phyloP scores from a whole-genome alignment of 2,797 vertebrate species.

The Poliocrania exsul region DNA sequence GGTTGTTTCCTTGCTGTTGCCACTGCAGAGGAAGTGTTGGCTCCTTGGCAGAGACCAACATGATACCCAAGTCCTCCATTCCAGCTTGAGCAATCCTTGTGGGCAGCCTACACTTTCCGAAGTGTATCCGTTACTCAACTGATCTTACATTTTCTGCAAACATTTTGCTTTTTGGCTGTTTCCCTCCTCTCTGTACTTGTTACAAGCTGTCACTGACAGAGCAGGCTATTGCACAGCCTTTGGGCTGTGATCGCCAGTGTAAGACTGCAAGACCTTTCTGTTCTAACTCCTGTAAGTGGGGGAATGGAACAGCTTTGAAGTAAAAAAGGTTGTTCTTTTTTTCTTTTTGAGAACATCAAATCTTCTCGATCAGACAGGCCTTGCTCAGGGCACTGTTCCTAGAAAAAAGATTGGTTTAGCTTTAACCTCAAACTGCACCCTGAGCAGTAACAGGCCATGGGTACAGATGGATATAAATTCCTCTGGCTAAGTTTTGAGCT shows the following conservation, averaged over 20 bases:
- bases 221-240: not conserved
- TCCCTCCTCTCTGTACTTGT: not conserved
- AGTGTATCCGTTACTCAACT: not conserved
- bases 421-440: constrained; percentile 26
- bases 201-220: not conserved
- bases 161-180: not conserved
- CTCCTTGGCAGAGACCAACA: not conserved
- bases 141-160: not conserved
- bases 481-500: not conserved
- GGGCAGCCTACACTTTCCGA: not conserved
- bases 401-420: constrained; percentile 31
- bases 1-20: not conserved
- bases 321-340: not conserved
- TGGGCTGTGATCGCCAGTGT: not conserved
- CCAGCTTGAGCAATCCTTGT: not conserved
- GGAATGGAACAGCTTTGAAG: not conserved
- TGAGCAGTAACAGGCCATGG: not conserved
- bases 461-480: not conserved
- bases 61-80: not conserved
- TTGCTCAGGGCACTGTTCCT: constrained; percentile 43
- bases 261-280: not conserved
- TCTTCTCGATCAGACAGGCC: constrained; percentile 19
- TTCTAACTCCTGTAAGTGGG: not conserved
- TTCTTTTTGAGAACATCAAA: not conserved
- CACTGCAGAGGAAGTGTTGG: not conserved